phyloP scores from a whole-genome alignment of 35 echinoderm and acorn worm genomes.

The Apostichopus japonicus region DNA sequence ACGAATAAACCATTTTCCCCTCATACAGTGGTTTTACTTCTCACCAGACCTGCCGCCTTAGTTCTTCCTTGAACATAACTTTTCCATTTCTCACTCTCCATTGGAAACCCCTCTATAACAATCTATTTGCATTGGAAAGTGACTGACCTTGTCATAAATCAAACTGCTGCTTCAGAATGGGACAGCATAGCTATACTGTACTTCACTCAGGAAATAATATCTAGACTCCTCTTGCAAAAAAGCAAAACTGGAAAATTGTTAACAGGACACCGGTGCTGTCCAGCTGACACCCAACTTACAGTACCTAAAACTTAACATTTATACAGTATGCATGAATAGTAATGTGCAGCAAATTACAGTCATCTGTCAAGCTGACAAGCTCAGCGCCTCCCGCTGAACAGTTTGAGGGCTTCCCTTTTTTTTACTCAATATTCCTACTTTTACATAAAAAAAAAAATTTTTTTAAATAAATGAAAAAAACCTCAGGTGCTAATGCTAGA shows the following conservation, averaged over 20 bases:
- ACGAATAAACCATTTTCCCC: no score
- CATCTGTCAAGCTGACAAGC: conserved; percentile 7
- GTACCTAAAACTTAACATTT: neutral
- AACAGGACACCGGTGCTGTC: conserved; percentile 1
- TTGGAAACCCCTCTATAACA: neutral
- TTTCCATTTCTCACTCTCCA: neutral
- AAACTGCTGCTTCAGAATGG: neutral
- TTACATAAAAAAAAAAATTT: no score
- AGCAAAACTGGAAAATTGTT: neutral
- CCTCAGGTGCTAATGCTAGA: neutral
- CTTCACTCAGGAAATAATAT: no score
- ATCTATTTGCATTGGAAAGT: neutral
- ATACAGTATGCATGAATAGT: conserved; percentile 18
- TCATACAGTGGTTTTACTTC: no score
- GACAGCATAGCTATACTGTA: no score
- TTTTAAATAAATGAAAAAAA: neutral
- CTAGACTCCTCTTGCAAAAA: no score
- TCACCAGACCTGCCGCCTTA: no score
- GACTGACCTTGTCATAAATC: neutral
- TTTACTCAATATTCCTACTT: no score
- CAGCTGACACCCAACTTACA: neutral
- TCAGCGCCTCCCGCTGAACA: neutral
- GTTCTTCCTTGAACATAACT: no score
- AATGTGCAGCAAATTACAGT: conserved; percentile 1
- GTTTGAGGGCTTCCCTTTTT: neutral